phyloP scores from a whole-genome alignment of 2,797 vertebrate species.

The Cichlasoma orientale region DNA sequence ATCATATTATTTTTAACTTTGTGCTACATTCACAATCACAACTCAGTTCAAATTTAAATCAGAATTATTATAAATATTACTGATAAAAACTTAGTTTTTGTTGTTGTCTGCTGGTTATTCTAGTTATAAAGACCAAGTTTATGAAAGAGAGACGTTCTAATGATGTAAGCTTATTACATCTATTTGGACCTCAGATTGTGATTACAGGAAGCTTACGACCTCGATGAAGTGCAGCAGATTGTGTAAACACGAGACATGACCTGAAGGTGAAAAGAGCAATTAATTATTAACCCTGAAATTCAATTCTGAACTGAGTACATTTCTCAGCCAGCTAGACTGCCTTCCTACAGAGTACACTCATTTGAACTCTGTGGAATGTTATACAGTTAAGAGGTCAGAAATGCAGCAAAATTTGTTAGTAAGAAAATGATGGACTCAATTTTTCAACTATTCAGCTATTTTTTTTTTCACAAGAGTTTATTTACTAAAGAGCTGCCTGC shows the following conservation, averaged over 20 bases:
- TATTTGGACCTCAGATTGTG: not conserved
- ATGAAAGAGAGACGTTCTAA: not conserved
- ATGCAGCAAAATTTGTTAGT: accelerated
- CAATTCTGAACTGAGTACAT: not conserved
- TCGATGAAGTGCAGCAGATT: not conserved
- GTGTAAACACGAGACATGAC: not conserved
- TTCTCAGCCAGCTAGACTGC: not conserved
- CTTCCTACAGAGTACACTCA: not conserved
- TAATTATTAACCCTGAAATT: not conserved
- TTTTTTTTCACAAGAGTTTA: not conserved
- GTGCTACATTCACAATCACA: not conserved
- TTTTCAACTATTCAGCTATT: not conserved
- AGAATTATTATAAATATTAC: not conserved
- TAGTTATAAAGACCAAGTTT: accelerated
- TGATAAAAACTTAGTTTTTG: not conserved
- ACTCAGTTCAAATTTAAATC: not conserved
- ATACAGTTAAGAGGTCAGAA: not conserved
- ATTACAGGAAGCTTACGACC: not conserved
- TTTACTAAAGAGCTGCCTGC: not conserved
- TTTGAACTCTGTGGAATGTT: not conserved
- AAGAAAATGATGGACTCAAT: not conserved
- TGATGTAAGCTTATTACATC: not conserved
- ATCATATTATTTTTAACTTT: too few relatives aligned
- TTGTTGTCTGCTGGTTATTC: not conserved
- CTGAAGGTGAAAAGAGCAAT: not conserved